Evolutionary conservation across 1,140 invertebrate genomes (phyloP).

Genomic region (Pachyrhynchus sulphureomaculatus): DNA sequence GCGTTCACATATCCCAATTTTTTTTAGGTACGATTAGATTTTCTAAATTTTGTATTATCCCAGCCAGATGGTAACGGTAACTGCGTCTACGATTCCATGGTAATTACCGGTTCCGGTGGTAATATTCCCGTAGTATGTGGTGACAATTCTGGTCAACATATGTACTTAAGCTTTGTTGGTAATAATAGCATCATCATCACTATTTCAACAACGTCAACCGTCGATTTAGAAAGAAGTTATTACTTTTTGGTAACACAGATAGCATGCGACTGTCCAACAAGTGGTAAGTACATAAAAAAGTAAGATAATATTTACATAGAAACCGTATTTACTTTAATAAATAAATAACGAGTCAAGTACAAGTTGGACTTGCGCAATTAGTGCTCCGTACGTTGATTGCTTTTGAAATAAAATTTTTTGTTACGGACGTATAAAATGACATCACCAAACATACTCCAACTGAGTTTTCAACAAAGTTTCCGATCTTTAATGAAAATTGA

Average conservation of each 20-base stretch:
- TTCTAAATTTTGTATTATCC: slow-evolving; percentile 69
- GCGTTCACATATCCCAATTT: too few species aligned
- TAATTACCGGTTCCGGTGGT: slow-evolving; percentile 65
- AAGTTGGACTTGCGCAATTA: too few species aligned
- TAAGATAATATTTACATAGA: not conserved
- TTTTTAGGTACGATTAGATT: slow-evolving; percentile 73
- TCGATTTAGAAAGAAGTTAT: slow-evolving; percentile 67
- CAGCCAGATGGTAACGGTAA: slow-evolving; percentile 72
- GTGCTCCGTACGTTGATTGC: too few species aligned
- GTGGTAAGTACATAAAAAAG: slow-evolving; percentile 53
- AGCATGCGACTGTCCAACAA: slow-evolving; percentile 64
- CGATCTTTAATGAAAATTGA: too few species aligned
- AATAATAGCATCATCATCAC: slow-evolving; percentile 67
- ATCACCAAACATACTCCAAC: too few species aligned
- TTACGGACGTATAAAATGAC: too few species aligned
- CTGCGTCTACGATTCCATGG: slow-evolving; percentile 70
- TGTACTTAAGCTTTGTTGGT: slow-evolving; percentile 75
- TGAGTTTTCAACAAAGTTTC: too few species aligned
- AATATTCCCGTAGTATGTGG: slow-evolving; percentile 75
- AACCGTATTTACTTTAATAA: too few species aligned
- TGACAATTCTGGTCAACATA: slow-evolving; percentile 77
- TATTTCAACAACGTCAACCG: slow-evolving; percentile 62
- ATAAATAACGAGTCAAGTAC: too few species aligned
- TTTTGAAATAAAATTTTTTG: too few species aligned
- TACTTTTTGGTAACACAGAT: slow-evolving; percentile 76